phyloP scores from a whole-genome alignment of 2,113 vertebrate species.

The Erythrolamprus reginae region DNA sequence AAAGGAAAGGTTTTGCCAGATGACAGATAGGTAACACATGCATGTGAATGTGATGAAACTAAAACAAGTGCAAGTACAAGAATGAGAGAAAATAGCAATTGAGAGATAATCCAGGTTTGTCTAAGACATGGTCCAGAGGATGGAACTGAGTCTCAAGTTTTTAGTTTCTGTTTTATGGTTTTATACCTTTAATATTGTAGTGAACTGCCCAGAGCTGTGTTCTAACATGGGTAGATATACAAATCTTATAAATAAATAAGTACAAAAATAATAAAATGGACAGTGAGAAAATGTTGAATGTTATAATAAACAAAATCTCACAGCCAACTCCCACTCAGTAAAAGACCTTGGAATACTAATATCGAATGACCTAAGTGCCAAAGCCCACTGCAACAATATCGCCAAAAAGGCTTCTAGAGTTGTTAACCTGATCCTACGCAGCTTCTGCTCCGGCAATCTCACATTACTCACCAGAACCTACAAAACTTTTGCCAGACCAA shows the following conservation, averaged over 20 bases:
- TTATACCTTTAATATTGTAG: not conserved
- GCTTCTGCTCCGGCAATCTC: too few species aligned
- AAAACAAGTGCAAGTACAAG: not conserved
- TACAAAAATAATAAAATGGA: not conserved
- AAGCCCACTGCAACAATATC: too few species aligned
- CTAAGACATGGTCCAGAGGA: not conserved
- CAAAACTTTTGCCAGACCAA: too few species aligned
- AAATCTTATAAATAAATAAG: not conserved
- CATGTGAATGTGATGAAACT: not conserved
- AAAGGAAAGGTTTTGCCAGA: not conserved
- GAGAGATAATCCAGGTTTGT: not conserved
- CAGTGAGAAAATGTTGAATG: not conserved
- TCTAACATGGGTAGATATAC: not conserved
- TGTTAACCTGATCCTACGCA: too few species aligned
- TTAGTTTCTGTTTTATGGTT: not conserved
- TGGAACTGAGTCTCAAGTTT: not conserved
- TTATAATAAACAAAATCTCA: too few species aligned
- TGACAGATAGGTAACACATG: not conserved
- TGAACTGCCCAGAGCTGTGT: not conserved
- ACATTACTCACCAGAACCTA: too few species aligned
- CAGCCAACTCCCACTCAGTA: too few species aligned
- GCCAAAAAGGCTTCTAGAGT: too few species aligned
- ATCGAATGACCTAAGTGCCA: too few species aligned
- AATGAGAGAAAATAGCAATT: not conserved
- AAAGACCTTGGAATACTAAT: too few species aligned